Evolutionary conservation across 2,797 vertebrate genomes (phyloP).

Genomic region (Urophycis tenuis): DNA sequence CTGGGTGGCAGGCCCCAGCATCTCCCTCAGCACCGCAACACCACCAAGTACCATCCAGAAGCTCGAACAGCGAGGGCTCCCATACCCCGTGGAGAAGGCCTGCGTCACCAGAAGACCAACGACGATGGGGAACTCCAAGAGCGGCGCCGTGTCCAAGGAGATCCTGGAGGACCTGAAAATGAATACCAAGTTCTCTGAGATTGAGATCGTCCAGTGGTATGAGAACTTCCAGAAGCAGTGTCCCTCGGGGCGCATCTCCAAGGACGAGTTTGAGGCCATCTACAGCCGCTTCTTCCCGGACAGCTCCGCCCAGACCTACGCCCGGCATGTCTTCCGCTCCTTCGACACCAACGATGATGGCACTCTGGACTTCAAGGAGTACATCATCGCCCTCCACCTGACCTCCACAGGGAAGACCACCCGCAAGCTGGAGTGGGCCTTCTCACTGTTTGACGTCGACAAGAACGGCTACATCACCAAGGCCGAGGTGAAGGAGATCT

Average conservation of each 20-base stretch:
- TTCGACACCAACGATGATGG: conserved; percentile 73
- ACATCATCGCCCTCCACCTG: conserved; percentile 74
- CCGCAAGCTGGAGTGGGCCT: conserved; percentile 73
- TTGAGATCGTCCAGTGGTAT: conserved; percentile 70
- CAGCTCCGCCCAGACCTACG: conserved; percentile 65
- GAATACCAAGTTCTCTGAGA: conserved; percentile 70
- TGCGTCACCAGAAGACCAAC: too few species aligned
- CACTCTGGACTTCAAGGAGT: conserved; percentile 75
- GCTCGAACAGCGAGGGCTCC: too few species aligned
- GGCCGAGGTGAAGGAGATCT: conserved; percentile 70
- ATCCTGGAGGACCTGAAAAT: conserved; percentile 72
- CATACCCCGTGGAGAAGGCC: too few species aligned
- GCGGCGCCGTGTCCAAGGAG: conserved; percentile 67
- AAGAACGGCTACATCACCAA: conserved; percentile 75
- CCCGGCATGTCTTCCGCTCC: conserved; percentile 73
- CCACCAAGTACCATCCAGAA: conserved; percentile 8
- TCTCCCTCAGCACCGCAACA: neutral
- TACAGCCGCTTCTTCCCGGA: conserved; percentile 73
- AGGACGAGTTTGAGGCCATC: conserved; percentile 66
- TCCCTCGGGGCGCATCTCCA: conserved; percentile 64
- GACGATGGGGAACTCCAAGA: conserved; percentile 70
- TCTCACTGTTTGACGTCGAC: conserved; percentile 73
- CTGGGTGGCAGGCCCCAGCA: neutral
- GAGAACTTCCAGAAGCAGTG: conserved; percentile 73
- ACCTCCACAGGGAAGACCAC: conserved; percentile 69